A percentile compares a stretch with the other conserved stretches of the same genome.
These are phyloP conservation scores for Vireo altiloquus DNA, from an alignment of 2,113 vertebrate species.

Conservation along the genomic window DNA sequence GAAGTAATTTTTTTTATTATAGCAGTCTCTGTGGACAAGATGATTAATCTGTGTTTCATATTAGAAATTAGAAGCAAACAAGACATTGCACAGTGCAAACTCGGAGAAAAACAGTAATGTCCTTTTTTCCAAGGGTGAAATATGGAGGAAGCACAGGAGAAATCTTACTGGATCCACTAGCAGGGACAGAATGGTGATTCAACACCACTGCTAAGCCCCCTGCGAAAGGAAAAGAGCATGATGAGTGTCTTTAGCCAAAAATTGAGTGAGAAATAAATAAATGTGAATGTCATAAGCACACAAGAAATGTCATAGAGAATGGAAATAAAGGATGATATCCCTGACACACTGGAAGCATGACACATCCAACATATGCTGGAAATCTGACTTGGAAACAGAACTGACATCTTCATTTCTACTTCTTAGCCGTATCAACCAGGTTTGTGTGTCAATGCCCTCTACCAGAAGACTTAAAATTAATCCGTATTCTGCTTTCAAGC, in stretches of 20 bases:
- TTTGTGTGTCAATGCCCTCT: background rate
- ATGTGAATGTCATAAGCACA: background rate
- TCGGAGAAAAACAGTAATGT: background rate
- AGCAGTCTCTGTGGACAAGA: background rate
- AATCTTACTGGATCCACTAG: background rate
- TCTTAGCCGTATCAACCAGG: background rate
- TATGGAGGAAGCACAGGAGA: background rate
- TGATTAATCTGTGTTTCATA: background rate
- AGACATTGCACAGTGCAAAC: background rate
- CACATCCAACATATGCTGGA: background rate
- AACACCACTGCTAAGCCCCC: background rate
- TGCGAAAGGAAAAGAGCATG: background rate
- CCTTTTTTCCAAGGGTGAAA: background rate
- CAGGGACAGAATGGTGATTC: background rate
- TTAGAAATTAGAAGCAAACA: background rate
- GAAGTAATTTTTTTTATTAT: background rate
- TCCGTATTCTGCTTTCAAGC: background rate
- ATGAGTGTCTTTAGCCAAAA: background rate
- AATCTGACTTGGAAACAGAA: background rate
- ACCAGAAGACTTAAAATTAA: background rate
- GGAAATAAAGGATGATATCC: background rate
- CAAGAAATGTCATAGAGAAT: background rate
- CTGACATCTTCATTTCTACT: background rate
- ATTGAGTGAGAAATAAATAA: background rate
- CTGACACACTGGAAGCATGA: background rate